Evolutionary conservation across 2,113 vertebrate species (phyloP).

Genomic region (Mirza zaza): DNA sequence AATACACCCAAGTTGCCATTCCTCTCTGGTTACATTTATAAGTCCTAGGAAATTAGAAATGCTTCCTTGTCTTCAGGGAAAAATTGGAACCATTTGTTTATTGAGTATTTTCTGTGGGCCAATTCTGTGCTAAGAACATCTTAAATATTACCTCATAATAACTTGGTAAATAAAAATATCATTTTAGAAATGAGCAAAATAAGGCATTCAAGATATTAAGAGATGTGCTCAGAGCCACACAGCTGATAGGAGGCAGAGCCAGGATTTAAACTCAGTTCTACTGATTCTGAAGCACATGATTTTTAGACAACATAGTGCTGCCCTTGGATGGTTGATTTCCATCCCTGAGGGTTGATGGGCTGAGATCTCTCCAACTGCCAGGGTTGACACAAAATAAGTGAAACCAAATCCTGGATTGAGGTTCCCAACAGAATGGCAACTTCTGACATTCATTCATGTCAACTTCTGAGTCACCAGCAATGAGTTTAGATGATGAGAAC

Average conservation of each 20-base stretch:
- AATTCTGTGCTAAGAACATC: neutral
- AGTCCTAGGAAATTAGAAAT: neutral
- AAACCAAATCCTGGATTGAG: neutral
- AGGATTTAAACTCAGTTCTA: neutral
- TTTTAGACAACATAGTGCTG: neutral
- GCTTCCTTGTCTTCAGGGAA: neutral
- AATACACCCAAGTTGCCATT: neutral
- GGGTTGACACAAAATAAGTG: neutral
- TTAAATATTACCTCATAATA: neutral
- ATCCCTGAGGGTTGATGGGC: neutral
- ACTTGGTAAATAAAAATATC: neutral
- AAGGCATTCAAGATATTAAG: neutral
- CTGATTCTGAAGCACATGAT: neutral
- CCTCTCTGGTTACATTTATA: neutral
- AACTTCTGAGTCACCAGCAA: neutral
- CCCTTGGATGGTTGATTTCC: neutral
- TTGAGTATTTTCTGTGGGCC: neutral
- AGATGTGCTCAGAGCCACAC: neutral
- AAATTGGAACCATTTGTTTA: neutral
- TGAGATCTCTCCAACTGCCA: neutral
- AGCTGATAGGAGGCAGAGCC: neutral
- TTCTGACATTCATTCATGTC: neutral
- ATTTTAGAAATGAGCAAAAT: neutral
- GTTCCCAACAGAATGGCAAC: neutral
- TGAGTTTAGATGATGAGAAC: neutral